These are phyloP conservation scores for Cantharis rustica DNA, from an alignment of 2,888 invertebrate genomes.

Conservation along the genomic window DNA sequence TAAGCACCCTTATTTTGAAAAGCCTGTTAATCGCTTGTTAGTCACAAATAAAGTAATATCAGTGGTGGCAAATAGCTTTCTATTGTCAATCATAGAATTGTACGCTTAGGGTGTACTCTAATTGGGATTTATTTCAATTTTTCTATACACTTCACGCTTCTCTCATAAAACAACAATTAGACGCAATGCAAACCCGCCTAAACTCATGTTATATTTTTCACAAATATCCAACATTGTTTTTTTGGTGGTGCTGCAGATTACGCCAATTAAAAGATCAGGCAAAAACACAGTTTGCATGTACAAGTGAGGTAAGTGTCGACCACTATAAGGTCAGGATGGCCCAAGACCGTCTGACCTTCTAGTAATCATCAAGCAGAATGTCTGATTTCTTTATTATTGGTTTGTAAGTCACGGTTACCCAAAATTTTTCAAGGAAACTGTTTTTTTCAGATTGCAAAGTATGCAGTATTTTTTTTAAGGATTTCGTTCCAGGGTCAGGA, in stretches of 20 bases:
- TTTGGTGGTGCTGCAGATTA: too few relatives aligned
- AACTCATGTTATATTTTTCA: background rate
- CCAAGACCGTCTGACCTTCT: too few relatives aligned
- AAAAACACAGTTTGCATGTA: background rate
- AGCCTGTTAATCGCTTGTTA: conserved; percentile 34
- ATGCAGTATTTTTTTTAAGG: too few relatives aligned
- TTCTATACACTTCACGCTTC: background rate
- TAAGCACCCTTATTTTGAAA: conserved; percentile 16
- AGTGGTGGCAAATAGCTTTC: conserved; percentile 10
- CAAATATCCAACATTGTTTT: background rate
- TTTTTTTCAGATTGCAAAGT: too few relatives aligned
- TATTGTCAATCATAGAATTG: conserved; percentile 21
- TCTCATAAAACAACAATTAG: background rate
- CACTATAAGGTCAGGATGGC: too few relatives aligned
- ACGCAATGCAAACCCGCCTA: background rate
- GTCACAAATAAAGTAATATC: conserved; percentile 15
- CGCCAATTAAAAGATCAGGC: background rate
- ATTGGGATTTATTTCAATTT: conserved; percentile 15
- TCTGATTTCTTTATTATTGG: too few relatives aligned
- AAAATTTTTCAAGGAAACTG: too few relatives aligned
- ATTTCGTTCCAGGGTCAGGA: too few relatives aligned
- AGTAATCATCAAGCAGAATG: too few relatives aligned
- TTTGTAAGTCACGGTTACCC: too few relatives aligned
- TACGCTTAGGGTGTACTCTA: conserved; percentile 23
- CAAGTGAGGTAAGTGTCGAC: too few relatives aligned